phyloP scores from a whole-genome alignment of 2,888 invertebrate genomes.

The Nysson spinosus region DNA sequence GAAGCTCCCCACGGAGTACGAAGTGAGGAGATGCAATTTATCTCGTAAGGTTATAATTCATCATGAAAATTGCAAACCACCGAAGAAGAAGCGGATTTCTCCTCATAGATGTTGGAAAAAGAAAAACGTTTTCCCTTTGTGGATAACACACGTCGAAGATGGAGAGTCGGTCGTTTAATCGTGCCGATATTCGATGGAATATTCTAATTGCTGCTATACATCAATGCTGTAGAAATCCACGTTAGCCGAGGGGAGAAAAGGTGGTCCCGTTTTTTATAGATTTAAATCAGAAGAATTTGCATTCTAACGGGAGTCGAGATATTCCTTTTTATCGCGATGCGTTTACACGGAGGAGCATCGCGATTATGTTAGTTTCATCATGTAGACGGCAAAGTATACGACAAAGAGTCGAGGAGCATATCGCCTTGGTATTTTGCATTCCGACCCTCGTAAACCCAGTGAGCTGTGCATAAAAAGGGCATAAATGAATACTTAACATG shows the following conservation, averaged over 20 bases:
- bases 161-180: not conserved
- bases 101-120: constrained; percentile 6
- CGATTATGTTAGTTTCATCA: constrained; percentile 43
- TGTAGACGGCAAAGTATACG: constrained; percentile 24
- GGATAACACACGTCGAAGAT: too few species aligned
- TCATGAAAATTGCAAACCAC: constrained; percentile 32
- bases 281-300: constrained; percentile 34
- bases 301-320: constrained; percentile 19
- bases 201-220: constrained; percentile 11
- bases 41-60: constrained; percentile 36
- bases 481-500: constrained; percentile 55
- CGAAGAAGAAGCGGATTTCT: not conserved
- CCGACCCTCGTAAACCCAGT: constrained; percentile 46
- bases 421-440: constrained; percentile 45
- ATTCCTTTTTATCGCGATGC: constrained; percentile 39
- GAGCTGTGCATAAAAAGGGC: constrained; percentile 50
- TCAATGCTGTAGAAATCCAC: constrained; percentile 1
- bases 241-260: not conserved
- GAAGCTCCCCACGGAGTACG: constrained; percentile 9
- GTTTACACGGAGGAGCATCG: constrained; percentile 34
- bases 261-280: constrained; percentile 12
- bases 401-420: constrained; percentile 30
- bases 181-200: not conserved
- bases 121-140: too few species aligned
- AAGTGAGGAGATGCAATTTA: constrained; percentile 36